Conservation (phyloP, 2,797 vertebrate genomes). For the Chlorospingus semifuscus region DNA sequence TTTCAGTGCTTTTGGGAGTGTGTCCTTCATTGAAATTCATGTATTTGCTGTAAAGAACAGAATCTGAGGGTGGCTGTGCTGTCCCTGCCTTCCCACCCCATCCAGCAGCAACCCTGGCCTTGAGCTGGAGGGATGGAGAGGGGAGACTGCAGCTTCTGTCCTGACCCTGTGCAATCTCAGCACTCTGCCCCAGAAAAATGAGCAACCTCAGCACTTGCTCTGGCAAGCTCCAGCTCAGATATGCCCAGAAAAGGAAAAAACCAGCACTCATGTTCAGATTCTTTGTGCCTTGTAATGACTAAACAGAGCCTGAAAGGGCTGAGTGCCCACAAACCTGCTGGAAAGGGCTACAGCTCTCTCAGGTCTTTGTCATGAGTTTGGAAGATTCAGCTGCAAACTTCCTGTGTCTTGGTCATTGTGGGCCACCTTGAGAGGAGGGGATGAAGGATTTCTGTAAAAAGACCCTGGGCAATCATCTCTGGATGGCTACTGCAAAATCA, state of each 20-base stretch:
- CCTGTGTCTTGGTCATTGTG: not conserved
- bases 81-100: not conserved
- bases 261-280: not conserved
- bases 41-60: rapidly evolving
- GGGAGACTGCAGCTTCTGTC: not conserved
- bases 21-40: not conserved
- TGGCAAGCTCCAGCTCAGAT: constrained; percentile 48
- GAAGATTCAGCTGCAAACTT: not conserved
- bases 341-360: not conserved
- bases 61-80: not conserved
- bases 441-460: not conserved
- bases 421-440: not conserved
- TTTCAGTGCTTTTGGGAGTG: not conserved
- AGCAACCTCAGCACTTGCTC: constrained; percentile 59
- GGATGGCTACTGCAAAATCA: not conserved
- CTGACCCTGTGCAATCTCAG: not conserved
- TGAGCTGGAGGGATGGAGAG: not conserved
- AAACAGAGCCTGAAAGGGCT: constrained; percentile 3
- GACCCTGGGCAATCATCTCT: not conserved
- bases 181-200: constrained; percentile 18
- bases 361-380: not conserved
- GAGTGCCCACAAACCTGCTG: constrained; percentile 4
- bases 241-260: constrained; percentile 66
- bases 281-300: constrained; percentile 36
- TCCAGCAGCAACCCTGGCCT: not conserved